Evolutionary conservation across 1,140 invertebrate genomes (phyloP), one percentile per base, ranked within the genome.

Genomic region (Halictus rubicundus): DNA sequence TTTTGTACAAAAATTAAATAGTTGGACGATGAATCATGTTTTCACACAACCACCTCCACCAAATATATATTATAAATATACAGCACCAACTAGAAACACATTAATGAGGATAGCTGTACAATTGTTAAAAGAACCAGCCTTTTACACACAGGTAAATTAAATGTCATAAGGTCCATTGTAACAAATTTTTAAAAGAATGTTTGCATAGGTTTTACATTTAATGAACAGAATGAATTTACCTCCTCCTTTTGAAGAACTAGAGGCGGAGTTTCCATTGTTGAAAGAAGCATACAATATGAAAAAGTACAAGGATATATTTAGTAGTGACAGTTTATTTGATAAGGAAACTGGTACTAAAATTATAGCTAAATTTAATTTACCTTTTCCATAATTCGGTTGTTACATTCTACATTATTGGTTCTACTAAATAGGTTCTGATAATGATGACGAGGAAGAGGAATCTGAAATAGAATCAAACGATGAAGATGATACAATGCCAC

Each of bases 191-290:
- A 59, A 59, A 25, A 32, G 1, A n/a, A 68, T 74, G 27, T 57
- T 68, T 71, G 76, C 64, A 12, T 72, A 97, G 94, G 96, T 97
- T 9, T 90, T 99, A 66, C 98, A 99, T 94, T 94, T 99, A 46
- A 99, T 99, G 98, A 99, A 99, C 90, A 98, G 96, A 93, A 98
- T 99, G 97, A 97, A 96, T 92, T 90, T 99, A 63, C 96, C 97
- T 52, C 95, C 95, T 76, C 98, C 98, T n/a, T 98, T 99, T 93
- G 94, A 95, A 54, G 89, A 93, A 88, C 90, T 95, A 7, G 92
- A 93, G 63, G 59, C 52, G 59, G 90, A 93, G 84, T 94, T 91
- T 89, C 90, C 90, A 10, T 70, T 86, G 39, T 68, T 93, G 1
- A 91, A 88, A 77, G 88, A 93, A 77, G 78, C 75, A 8, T 93